Base-by-base conservation (phyloP, 2,888 invertebrate species). In the Saturnia pavonia region DNA sequence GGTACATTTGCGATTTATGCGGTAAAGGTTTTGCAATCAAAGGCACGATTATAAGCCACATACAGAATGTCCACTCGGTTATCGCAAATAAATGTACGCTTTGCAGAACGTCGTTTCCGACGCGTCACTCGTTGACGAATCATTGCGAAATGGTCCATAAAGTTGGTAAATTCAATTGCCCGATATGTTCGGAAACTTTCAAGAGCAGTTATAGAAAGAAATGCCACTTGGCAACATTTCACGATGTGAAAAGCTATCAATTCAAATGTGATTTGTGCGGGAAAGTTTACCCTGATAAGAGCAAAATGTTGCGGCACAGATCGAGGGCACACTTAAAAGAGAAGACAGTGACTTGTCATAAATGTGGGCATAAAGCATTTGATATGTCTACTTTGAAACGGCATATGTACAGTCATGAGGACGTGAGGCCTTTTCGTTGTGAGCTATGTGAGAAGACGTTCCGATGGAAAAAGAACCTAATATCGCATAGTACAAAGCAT, bases 371-470 rank as follows among this genome's bases (percentile, higher is more conserved):
- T 6, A 72, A 75, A 19, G 72, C 72, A 0, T 82, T 74, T 16
- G 75, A 77, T 63, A 48, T 68, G 25, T 68, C 68, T 0, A 66
- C 71, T 4, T 66, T 80, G 63, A 73, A 67, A 16, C 72, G 72
- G 3, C 80, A 80, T 40, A 70, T 76, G 70, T 57, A 71, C 0
- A 34, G 68, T 0, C 80, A 80, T 8, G 74, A 71, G 34, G 70
- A 70, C 1, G 6, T 51, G 1, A 73, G 73, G 67, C 87, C 88
- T 48, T 91, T 86, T 63, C 80, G 84, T 51, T 94, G 94, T 74
- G 82, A 83, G 2, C 75, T 86, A 68, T 94, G 94, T 73, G 86
- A 87, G 6, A 88, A 90, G 72, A 82, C 83, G 1, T 94, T 93
- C 73, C 89, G 67, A 9, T 70, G 67, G 34, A 69, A 69, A n/a